Conservation (phyloP, 2,113 vertebrate species). For the Archocentrus centrarchus region DNA sequence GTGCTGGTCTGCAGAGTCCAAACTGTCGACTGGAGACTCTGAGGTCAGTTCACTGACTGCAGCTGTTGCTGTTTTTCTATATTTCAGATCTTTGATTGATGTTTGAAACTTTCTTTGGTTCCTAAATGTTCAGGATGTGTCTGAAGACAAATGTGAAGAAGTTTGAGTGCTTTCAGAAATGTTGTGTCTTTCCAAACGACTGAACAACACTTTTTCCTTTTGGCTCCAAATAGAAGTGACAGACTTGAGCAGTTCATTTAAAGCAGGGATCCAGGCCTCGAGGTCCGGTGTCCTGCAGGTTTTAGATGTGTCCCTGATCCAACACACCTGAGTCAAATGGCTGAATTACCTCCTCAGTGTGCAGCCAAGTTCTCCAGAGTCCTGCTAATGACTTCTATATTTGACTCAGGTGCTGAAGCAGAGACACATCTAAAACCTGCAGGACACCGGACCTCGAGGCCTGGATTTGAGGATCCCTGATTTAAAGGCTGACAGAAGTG, state of each 20-base stretch:
- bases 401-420: too few relatives aligned
- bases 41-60: not conserved
- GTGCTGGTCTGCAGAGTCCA: not conserved
- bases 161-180: not conserved
- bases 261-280: too few relatives aligned
- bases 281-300: too few relatives aligned
- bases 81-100: not conserved
- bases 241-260: not conserved
- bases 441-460: too few relatives aligned
- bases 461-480: too few relatives aligned
- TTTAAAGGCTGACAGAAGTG: too few relatives aligned
- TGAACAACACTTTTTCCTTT: not conserved
- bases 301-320: too few relatives aligned
- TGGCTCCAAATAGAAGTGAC: accelerated
- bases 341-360: too few relatives aligned
- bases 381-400: too few relatives aligned
- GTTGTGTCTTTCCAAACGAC: not conserved
- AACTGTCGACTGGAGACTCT: slow-evolving; percentile 7
- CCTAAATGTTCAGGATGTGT: not conserved
- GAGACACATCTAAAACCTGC: too few relatives aligned
- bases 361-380: too few relatives aligned
- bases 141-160: not conserved
- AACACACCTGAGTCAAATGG: too few relatives aligned
- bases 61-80: not conserved
- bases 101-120: not conserved